Base-by-base conservation (phyloP, 2,888 invertebrate genomes). In the Drosophila parthenogenetica region DNA sequence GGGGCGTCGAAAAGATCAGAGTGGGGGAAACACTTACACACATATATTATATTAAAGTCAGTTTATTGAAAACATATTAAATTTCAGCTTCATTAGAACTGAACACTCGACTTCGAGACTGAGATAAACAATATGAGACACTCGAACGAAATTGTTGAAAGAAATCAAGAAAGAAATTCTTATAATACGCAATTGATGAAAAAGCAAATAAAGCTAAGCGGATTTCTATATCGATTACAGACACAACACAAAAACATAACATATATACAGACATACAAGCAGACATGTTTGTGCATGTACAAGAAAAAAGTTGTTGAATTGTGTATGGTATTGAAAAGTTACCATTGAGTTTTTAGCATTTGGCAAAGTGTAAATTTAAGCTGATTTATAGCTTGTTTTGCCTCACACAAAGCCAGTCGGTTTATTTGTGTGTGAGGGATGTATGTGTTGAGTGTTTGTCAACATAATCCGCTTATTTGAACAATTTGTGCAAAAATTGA, bases 401-500 rank as follows among this genome's bases (percentile, higher is more conserved):
- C 37, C 25, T 10, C 42, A 48, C 19, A 42, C 42, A 49, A 58
- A 46, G 60, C 63, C 64, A 73, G 50, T 57, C 11, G 10, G 53
- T 37, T 22, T 14, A 22, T n/a, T 7, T 8, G 32, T 22, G 5
- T 48, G 1, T 10, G 7, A 3, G 22, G 14, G 7, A 48, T 57
- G 48, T 50, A 48, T 5, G 32, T 50, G 14, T 40, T 32, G 54
- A 57, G n/a, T 63, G 53, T 63, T 29, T 65, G 62, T 55, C 50
- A 81, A 66, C 58, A 45, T 89, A 85, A 85, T 84, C 85, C 70
- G 73, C 78, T 83, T 83, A 86, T 69, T 68, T 69, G 71, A 78
- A 59, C 68, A 74, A 87, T 80, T 69, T 74, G 87, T 61, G 81
- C 37, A 61, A 65, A 86, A 86, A 86, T 83, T 79, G 87, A 83